These are phyloP conservation scores for Tillus elongatus DNA, from an alignment of 2,888 invertebrate species.

Conservation along the genomic window DNA sequence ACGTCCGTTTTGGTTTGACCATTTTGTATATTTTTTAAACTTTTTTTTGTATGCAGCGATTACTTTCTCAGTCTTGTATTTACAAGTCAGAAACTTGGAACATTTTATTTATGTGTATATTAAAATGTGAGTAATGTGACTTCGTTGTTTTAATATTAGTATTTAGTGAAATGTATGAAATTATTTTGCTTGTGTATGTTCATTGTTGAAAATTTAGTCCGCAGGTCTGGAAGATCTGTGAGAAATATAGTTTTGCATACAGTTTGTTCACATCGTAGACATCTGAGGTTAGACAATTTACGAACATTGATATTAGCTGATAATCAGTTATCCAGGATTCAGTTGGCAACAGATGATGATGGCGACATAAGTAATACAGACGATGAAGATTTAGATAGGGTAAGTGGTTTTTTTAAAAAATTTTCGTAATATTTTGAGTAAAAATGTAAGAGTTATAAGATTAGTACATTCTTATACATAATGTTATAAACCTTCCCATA, in stretches of 20 bases:
- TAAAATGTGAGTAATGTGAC: no score
- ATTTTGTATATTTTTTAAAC: no score
- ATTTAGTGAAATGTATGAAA: no score
- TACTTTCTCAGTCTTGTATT: no score
- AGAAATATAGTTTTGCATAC: conserved; percentile 65
- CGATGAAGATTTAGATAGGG: conserved; percentile 57
- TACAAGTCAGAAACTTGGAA: no score
- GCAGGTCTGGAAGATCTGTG: conserved; percentile 53
- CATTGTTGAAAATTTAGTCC: conserved; percentile 28
- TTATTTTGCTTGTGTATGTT: no score
- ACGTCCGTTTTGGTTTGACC: no score
- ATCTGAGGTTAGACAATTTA: conserved; percentile 70
- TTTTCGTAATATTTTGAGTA: not conserved
- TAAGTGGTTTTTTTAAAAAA: no score
- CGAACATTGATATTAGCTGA: conserved; percentile 78
- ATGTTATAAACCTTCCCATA: no score
- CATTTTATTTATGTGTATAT: no score
- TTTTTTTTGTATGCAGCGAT: no score
- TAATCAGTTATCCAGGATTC: conserved; percentile 73
- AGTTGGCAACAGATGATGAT: conserved; percentile 72
- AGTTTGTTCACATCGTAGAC: conserved; percentile 79
- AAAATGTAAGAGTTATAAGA: not conserved
- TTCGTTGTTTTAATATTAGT: no score
- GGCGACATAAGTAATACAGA: conserved; percentile 52
- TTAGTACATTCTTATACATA: conserved; percentile 12